Evolutionary conservation across 2,797 vertebrate species (phyloP).

Genomic region (Botia kubotai): DNA sequence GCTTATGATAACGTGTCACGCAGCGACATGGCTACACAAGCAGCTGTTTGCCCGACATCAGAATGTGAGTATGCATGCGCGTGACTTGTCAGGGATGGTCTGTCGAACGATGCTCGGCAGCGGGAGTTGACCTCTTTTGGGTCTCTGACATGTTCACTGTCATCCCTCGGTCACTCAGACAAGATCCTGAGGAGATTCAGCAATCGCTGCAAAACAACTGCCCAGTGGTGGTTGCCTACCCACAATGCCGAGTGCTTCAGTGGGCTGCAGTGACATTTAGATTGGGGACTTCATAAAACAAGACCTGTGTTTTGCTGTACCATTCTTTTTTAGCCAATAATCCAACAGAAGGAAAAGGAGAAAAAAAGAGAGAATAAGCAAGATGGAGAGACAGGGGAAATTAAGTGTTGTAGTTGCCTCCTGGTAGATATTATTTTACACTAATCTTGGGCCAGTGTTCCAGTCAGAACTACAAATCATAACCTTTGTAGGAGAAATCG

Average conservation of each 20-base stretch:
- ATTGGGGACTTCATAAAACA: slow-evolving; percentile 62
- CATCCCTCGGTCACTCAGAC: slow-evolving; percentile 40
- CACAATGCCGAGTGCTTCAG: slow-evolving; percentile 34
- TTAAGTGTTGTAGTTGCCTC: slow-evolving; percentile 48
- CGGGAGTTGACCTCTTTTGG: slow-evolving; percentile 20
- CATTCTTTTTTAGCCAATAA: slow-evolving; percentile 51
- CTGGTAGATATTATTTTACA: slow-evolving; percentile 22
- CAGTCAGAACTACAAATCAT: slow-evolving; percentile 27
- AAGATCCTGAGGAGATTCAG: slow-evolving; percentile 32
- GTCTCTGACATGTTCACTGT: slow-evolving; percentile 14
- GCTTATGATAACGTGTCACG: background rate
- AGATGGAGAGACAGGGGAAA: slow-evolving; percentile 54
- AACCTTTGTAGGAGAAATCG: slow-evolving; percentile 17
- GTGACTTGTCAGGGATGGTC: slow-evolving; percentile 38
- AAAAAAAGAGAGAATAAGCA: slow-evolving; percentile 12
- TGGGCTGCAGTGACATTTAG: slow-evolving; percentile 64
- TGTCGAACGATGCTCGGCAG: slow-evolving; percentile 27
- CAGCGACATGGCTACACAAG: background rate
- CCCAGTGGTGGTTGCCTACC: slow-evolving; percentile 47
- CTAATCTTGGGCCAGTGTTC: slow-evolving; percentile 41
- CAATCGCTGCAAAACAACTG: slow-evolving; percentile 11
- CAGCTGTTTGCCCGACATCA: background rate
- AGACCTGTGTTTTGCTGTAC: slow-evolving; percentile 37
- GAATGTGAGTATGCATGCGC: background rate
- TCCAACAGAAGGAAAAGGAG: slow-evolving; percentile 24